phyloP scores from a whole-genome alignment of 1,140 invertebrate species.

The Drosophila nigromelanica region DNA sequence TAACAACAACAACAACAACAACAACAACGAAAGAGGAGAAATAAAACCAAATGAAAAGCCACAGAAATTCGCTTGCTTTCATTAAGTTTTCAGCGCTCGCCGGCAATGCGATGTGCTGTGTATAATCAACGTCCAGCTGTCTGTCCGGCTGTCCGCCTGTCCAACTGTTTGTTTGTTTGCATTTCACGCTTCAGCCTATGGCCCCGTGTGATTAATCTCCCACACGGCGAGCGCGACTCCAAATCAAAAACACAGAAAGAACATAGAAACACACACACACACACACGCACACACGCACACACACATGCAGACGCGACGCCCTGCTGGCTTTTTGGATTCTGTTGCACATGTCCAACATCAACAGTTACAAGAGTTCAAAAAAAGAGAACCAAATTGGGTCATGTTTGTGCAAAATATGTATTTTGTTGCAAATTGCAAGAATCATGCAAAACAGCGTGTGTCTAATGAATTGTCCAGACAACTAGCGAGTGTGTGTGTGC shows the following conservation, averaged over 20 bases:
- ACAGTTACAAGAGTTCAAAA: neutral
- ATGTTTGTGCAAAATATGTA: conserved; percentile 61
- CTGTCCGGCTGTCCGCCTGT: conserved; percentile 18
- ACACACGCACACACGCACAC: conserved; percentile 5
- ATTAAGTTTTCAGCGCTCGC: conserved; percentile 69
- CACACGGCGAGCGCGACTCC: conserved; percentile 38
- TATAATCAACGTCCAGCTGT: conserved; percentile 72
- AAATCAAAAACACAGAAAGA: conserved; percentile 42
- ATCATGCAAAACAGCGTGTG: conserved; percentile 76
- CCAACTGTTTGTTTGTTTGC: conserved; percentile 61
- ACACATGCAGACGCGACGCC: conserved; percentile 14
- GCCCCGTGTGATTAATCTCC: conserved; percentile 68
- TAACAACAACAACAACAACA: neutral
- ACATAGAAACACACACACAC: neutral
- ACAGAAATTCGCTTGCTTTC: conserved; percentile 68
- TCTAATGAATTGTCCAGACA: conserved; percentile 67
- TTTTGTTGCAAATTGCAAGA: conserved; percentile 66
- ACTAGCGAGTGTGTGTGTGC: neutral
- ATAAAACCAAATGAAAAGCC: conserved; percentile 40
- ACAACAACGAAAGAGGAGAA: conserved; percentile 2
- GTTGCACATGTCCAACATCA: conserved; percentile 32
- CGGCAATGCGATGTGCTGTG: conserved; percentile 39
- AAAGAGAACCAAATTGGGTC: conserved; percentile 56
- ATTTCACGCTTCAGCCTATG: conserved; percentile 68
- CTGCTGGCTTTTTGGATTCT: conserved; percentile 33